Evolutionary conservation across 2,888 invertebrate species (phyloP).

Genomic region (Tetramorium bicarinatum): DNA sequence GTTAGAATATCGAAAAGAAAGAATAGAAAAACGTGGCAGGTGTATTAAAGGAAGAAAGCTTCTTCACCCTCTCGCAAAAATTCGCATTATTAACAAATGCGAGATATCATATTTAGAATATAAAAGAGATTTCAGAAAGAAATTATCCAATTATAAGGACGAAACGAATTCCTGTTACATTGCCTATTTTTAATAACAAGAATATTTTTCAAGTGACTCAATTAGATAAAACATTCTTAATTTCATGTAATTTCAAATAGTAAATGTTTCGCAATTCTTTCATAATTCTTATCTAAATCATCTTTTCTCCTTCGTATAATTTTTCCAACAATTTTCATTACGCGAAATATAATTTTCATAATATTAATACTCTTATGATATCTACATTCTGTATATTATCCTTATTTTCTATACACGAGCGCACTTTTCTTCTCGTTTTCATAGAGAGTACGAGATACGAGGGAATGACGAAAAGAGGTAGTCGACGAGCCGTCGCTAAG

Average conservation of each 20-base stretch:
- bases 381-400: background rate
- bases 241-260: background rate
- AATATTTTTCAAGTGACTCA: background rate
- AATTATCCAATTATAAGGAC: background rate
- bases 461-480: slow-evolving; percentile 81
- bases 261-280: background rate
- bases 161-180: background rate
- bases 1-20: background rate
- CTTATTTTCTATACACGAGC: background rate
- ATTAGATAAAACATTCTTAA: background rate
- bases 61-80: background rate
- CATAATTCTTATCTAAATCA: background rate
- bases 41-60: background rate
- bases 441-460: slow-evolving; percentile 72
- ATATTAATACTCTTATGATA: background rate
- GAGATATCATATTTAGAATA: background rate
- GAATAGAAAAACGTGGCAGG: background rate
- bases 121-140: background rate
- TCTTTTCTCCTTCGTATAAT: too few species aligned
- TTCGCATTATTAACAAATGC: background rate
- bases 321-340: background rate
- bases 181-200: background rate
- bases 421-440: background rate
- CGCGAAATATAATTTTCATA: background rate
- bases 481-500: slow-evolving; percentile 60